These are phyloP conservation scores for Sarcophaga variegata DNA, from an alignment of 2,888 invertebrate genomes.

Conservation along the genomic window DNA sequence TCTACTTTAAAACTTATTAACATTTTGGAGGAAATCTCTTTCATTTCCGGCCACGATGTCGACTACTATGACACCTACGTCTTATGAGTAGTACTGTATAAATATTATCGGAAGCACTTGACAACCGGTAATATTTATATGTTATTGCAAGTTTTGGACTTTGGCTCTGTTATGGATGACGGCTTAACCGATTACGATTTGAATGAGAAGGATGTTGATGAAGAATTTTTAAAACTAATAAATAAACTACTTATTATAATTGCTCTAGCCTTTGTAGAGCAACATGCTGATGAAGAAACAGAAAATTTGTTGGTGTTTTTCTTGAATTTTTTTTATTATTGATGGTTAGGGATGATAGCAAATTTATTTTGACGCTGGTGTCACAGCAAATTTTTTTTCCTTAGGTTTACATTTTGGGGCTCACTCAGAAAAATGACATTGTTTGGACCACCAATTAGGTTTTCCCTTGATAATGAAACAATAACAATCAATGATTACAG, in stretches of 20 bases:
- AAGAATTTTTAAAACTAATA: conserved; percentile 38
- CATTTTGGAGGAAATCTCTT: conserved; percentile 77
- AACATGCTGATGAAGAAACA: conserved; percentile 52
- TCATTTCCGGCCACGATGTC: conserved; percentile 79
- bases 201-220: conserved; percentile 26
- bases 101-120: conserved; percentile 66
- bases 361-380: too few relatives aligned
- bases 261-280: conserved; percentile 39
- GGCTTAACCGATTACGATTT: conserved; percentile 29
- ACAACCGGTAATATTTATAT: conserved; percentile 69
- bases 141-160: conserved; percentile 27
- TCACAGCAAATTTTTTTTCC: too few relatives aligned
- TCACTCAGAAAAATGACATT: too few relatives aligned
- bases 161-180: conserved; percentile 36
- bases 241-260: conserved; percentile 49
- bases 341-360: neutral
- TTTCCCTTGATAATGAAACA: too few relatives aligned
- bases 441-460: too few relatives aligned
- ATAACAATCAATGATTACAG: too few relatives aligned
- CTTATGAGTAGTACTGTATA: conserved; percentile 76
- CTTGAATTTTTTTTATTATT: neutral
- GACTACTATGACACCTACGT: conserved; percentile 79
- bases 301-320: conserved; percentile 52
- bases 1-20: conserved; percentile 77
- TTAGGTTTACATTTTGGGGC: too few relatives aligned